Conservation (phyloP, 2,113 vertebrate species). For the Capreolus pygargus region DNA sequence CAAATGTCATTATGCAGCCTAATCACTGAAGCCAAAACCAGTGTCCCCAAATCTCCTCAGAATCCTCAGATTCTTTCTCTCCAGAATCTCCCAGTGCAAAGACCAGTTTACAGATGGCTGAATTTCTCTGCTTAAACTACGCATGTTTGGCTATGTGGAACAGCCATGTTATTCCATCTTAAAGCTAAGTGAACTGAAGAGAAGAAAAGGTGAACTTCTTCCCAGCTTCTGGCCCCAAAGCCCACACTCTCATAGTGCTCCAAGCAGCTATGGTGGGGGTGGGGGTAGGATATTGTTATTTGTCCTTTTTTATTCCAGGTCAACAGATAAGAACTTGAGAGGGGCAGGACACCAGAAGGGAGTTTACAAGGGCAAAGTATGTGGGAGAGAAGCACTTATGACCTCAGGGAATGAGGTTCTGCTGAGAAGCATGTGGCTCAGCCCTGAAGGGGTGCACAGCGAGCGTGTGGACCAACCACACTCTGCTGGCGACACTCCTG, state of each 20-base stretch:
- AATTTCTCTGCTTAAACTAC: background rate
- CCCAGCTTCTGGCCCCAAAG: background rate
- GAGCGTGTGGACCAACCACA: accelerated
- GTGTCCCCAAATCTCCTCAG: background rate
- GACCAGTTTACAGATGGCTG: background rate
- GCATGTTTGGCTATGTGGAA: background rate
- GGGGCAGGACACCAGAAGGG: background rate
- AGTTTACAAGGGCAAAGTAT: background rate
- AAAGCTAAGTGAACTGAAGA: background rate
- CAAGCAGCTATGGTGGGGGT: background rate
- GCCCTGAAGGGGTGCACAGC: accelerated
- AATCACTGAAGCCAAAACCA: too few species aligned
- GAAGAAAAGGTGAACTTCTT: background rate
- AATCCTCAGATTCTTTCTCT: background rate
- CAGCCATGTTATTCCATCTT: background rate
- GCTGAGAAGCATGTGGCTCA: background rate
- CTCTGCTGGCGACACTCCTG: background rate
- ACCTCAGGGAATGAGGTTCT: background rate
- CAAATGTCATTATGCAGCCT: background rate
- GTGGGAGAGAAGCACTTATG: background rate
- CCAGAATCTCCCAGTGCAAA: background rate
- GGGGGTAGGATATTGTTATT: background rate
- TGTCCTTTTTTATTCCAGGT: background rate
- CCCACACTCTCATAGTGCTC: accelerated
- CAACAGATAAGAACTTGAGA: background rate